These are phyloP conservation scores for Strix uralensis DNA, from an alignment of 2,113 vertebrate genomes.

Conservation along the genomic window DNA sequence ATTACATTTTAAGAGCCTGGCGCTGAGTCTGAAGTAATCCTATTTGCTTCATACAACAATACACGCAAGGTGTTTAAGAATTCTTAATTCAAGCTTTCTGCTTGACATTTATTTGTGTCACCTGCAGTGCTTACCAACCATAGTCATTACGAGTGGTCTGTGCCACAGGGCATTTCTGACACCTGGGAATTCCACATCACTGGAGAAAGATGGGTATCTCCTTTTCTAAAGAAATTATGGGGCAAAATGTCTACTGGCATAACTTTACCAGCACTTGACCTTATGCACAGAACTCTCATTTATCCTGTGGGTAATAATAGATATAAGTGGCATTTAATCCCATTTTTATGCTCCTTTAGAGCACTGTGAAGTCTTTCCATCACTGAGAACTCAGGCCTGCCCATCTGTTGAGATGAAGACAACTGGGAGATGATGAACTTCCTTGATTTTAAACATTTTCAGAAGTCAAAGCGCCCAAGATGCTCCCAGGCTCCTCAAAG, in stretches of 20 bases:
- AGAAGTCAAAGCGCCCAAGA: neutral
- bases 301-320: neutral
- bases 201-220: neutral
- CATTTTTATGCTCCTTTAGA: neutral
- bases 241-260: neutral
- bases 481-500: accelerated
- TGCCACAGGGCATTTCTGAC: neutral
- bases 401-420: neutral
- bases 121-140: neutral
- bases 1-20: slow-evolving; percentile 10
- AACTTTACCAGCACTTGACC: neutral
- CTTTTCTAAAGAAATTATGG: neutral
- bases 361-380: neutral
- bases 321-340: neutral
- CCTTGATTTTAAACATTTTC: neutral
- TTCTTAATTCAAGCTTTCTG: neutral
- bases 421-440: neutral
- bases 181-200: neutral
- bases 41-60: neutral
- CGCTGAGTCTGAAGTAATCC: neutral
- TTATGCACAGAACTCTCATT: neutral
- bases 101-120: neutral
- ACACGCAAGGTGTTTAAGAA: neutral
- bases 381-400: neutral
- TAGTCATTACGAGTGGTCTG: neutral